A percentile compares a stretch with the other conserved stretches of the same genome.
phyloP scores from a whole-genome alignment of 2,888 invertebrate species.

The Anoncus sp. region DNA sequence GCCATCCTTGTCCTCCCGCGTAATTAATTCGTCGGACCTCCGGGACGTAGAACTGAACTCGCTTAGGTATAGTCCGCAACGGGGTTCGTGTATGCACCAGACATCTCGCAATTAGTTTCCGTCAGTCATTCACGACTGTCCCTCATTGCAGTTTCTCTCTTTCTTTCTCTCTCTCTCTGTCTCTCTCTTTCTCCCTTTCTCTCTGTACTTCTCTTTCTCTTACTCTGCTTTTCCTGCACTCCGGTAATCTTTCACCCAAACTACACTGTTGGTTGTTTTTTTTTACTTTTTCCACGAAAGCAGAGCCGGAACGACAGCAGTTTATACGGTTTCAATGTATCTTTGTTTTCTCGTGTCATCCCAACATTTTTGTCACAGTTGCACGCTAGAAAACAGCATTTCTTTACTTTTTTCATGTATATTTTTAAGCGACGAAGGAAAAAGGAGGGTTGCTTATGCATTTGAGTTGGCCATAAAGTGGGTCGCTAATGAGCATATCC shows the following conservation, averaged over 20 bases:
- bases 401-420: neutral
- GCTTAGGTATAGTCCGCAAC: conserved; percentile 21
- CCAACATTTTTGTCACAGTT: neutral
- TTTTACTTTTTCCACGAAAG: neutral
- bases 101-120: conserved; percentile 63
- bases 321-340: neutral
- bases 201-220: conserved; percentile 15
- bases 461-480: too few relatives aligned
- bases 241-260: conserved; percentile 11
- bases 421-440: too few relatives aligned
- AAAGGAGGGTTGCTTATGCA: too few relatives aligned
- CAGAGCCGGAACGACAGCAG: neutral
- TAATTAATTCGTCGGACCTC: conserved; percentile 62
- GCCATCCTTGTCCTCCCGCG: conserved; percentile 23
- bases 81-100: conserved; percentile 47
- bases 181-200: conserved; percentile 2
- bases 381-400: neutral
- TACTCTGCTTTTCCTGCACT: neutral
- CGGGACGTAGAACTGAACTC: conserved; percentile 31
- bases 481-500: too few relatives aligned
- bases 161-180: conserved; percentile 10
- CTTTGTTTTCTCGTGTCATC: neutral
- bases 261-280: conserved; percentile 8
- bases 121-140: conserved; percentile 58
- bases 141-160: conserved; percentile 47